Base-by-base conservation (phyloP, 2,797 vertebrate species). In the Gadopsis marmoratus region DNA sequence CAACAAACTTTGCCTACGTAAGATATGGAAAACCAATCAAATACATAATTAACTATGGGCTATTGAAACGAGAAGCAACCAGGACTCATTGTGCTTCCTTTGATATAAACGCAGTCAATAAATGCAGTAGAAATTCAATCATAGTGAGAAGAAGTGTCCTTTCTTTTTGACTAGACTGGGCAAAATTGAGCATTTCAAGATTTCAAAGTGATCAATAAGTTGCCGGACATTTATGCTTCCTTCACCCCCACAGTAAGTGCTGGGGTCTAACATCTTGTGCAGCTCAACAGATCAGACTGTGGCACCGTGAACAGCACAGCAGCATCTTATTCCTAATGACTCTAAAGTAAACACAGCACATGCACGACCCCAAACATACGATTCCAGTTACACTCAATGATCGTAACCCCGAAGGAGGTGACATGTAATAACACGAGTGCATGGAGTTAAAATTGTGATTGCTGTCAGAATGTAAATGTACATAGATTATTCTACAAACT, bases 341-440 rank as follows among this genome's bases (percentile, higher is more conserved):
- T 68, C 47, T 53, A 51, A 14, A 62, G 54, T 43, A 23, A 85
- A 74, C 65, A 76, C 45, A 76, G 50, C 29, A 26, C 56, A 53
- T 48, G 3, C 23, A 56, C 10, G 19, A 26, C 33, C 12, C 8
- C 21, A 69, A 63, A 68, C 33, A 55, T 55, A 63, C 23, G 41
- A 43, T 19, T 59, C 21, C 29, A 79, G 29, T 54, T 48, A 41
- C n/a, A 63, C 37, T 5, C 7, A 58, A 0, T 65, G 19, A 47
- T 17, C 47, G 45, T 58, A 8, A 58, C 26, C 21, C 17, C 33
- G 45, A 31, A 51, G 61, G 39, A 39, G 21, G 8, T 33, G 23
- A 62, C 26, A 26, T 17, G 29, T 21, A n/a, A 0, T n/a, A 21
- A 71, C 2, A 26, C 12, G 23, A 23, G n/a, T 50, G 19, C 8